Evolutionary conservation across 1,140 invertebrate species (phyloP).

Genomic region (Chrysoperla carnea): DNA sequence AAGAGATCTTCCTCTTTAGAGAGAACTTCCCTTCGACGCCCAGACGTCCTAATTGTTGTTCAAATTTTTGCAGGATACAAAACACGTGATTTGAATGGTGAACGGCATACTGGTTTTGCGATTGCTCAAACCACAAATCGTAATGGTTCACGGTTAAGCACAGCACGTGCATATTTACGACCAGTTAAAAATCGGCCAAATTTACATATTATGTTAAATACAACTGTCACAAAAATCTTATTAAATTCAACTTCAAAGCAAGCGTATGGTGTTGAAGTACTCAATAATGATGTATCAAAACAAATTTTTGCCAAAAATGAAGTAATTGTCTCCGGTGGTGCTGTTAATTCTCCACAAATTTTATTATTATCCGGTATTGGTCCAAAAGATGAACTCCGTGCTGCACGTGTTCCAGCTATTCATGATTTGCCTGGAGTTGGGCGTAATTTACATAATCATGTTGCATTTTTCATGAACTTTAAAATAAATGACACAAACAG

Average conservation of each 20-base stretch:
- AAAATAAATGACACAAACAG: slow-evolving; percentile 68
- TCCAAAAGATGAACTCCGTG: slow-evolving; percentile 46
- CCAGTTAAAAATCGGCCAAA: slow-evolving; percentile 57
- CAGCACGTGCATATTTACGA: slow-evolving; percentile 62
- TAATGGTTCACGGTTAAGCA: slow-evolving; percentile 71
- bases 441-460: slow-evolving; percentile 76
- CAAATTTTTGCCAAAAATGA: slow-evolving; percentile 40
- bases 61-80: slow-evolving; percentile 56
- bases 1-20: background rate
- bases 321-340: slow-evolving; percentile 46
- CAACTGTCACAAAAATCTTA: slow-evolving; percentile 50
- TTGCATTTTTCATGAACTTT: slow-evolving; percentile 58
- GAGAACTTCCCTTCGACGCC: background rate
- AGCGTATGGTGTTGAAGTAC: slow-evolving; percentile 49
- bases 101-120: slow-evolving; percentile 56
- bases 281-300: slow-evolving; percentile 34
- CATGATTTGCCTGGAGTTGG: slow-evolving; percentile 71
- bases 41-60: background rate
- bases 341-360: slow-evolving; percentile 68
- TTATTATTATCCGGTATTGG: slow-evolving; percentile 69
- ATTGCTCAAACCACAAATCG: slow-evolving; percentile 77
- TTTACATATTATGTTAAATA: slow-evolving; percentile 58
- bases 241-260: slow-evolving; percentile 47
- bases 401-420: slow-evolving; percentile 41
- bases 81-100: slow-evolving; percentile 70